These are phyloP conservation scores for Eupithecia subumbrata DNA, from an alignment of 2,888 invertebrate species.

Conservation along the genomic window DNA sequence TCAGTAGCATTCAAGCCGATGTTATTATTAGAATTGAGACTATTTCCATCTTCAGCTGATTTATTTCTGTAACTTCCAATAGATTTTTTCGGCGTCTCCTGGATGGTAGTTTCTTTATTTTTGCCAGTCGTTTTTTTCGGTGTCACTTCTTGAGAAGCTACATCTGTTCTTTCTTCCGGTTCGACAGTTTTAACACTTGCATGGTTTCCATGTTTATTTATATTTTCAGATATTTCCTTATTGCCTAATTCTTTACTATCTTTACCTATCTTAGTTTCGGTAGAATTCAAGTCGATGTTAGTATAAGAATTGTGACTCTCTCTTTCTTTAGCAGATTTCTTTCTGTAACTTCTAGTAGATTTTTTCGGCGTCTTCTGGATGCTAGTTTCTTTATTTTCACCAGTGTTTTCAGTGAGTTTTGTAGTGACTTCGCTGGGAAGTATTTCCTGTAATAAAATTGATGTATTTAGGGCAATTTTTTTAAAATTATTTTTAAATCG, in stretches of 20 bases:
- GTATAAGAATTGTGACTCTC: background rate
- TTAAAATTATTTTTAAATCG: background rate
- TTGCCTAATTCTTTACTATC: conserved; percentile 7
- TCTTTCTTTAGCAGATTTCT: background rate
- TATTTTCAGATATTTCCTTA: background rate
- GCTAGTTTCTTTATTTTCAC: conserved; percentile 18
- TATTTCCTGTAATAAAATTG: conserved; percentile 14
- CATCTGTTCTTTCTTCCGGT: background rate
- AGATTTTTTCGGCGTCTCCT: no score
- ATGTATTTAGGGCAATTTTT: background rate
- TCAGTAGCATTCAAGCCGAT: background rate
- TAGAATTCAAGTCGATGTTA: background rate
- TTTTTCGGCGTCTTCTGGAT: conserved; percentile 18
- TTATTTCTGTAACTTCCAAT: no score
- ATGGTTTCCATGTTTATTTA: conserved; percentile 1
- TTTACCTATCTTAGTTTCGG: background rate
- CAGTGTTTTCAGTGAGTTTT: conserved; percentile 4
- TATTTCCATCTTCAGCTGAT: background rate
- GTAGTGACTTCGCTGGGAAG: conserved; percentile 9
- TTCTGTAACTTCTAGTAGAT: background rate
- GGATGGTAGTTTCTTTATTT: no score
- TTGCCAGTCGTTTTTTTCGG: no score
- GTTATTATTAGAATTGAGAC: background rate
- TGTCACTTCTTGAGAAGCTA: no score
- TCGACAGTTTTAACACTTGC: background rate